A percentile compares a stretch with the other conserved stretches of the same genome.
These are phyloP conservation scores for Clarias laeviceps DNA, from an alignment of 2,797 vertebrate genomes.

Conservation along the genomic window DNA sequence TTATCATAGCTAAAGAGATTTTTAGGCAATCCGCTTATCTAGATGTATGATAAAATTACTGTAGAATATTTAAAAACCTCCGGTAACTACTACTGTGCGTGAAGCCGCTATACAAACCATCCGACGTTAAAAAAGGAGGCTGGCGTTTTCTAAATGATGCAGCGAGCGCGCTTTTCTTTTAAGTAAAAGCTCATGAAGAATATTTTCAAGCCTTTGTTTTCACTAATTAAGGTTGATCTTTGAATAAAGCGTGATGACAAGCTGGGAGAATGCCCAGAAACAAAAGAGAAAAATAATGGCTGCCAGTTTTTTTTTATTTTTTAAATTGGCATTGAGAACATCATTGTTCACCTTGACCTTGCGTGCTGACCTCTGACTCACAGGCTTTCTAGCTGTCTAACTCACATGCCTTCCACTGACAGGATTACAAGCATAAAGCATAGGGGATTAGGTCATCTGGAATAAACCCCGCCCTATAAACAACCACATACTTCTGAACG, in stretches of 20 bases:
- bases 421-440: constrained; percentile 14
- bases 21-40: neutral
- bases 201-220: constrained; percentile 36
- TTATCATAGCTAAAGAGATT: neutral
- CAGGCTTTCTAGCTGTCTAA: constrained; percentile 24
- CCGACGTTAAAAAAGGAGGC: neutral
- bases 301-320: constrained; percentile 52
- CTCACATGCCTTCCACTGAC: constrained; percentile 6
- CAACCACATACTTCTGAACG: neutral
- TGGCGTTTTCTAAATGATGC: neutral
- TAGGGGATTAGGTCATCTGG: neutral
- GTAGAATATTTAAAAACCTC: neutral
- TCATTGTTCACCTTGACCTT: constrained; percentile 59
- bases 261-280: constrained; percentile 41
- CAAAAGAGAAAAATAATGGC: constrained; percentile 55
- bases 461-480: neutral
- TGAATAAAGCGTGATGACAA: constrained; percentile 65
- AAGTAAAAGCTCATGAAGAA: neutral
- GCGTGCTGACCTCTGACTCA: constrained; percentile 42
- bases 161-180: neutral
- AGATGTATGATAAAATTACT: neutral
- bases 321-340: constrained; percentile 60
- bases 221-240: constrained; percentile 51
- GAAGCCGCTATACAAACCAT: neutral
- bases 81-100: neutral